phyloP scores from a whole-genome alignment of 2,888 invertebrate genomes.

The Zaprionus lineosus region DNA sequence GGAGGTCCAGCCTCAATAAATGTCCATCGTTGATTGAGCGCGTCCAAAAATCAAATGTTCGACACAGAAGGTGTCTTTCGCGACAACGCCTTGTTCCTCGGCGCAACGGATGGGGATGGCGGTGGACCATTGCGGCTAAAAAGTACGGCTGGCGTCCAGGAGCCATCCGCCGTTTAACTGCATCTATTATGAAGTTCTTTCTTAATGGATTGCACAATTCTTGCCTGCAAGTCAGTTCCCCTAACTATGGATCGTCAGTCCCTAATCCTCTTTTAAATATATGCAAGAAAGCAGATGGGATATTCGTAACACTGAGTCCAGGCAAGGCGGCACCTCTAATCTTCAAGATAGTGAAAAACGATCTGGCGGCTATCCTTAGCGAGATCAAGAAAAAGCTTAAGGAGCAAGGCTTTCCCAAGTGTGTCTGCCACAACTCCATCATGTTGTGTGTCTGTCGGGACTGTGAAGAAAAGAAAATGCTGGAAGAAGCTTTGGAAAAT shows the following conservation, averaged over 20 bases:
- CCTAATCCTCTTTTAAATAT: too few species aligned
- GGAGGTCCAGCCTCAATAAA: neutral
- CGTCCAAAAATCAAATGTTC: conserved; percentile 78
- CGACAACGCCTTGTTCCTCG: conserved; percentile 84
- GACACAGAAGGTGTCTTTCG: conserved; percentile 85
- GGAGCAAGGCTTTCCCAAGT: conserved; percentile 84
- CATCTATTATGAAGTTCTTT: conserved; percentile 80
- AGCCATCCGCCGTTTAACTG: conserved; percentile 76
- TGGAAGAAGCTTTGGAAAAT: conserved; percentile 83
- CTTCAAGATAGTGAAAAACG: conserved; percentile 87
- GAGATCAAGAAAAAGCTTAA: conserved; percentile 84
- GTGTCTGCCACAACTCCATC: conserved; percentile 84
- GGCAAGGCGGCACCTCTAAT: conserved; percentile 84
- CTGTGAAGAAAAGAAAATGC: conserved; percentile 82
- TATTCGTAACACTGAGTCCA: conserved; percentile 83
- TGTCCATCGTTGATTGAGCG: conserved; percentile 23
- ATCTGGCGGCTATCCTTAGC: conserved; percentile 83
- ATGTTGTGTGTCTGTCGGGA: conserved; percentile 76
- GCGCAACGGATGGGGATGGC: conserved; percentile 89
- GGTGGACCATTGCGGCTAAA: conserved; percentile 53
- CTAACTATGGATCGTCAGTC: too few species aligned
- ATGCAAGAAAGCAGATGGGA: conserved; percentile 81
- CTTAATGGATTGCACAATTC: too few species aligned
- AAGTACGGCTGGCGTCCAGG: conserved; percentile 81
- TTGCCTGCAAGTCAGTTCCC: too few species aligned